Base-by-base conservation (phyloP, 2,888 invertebrate genomes). In the Hypolimnas misippus region DNA sequence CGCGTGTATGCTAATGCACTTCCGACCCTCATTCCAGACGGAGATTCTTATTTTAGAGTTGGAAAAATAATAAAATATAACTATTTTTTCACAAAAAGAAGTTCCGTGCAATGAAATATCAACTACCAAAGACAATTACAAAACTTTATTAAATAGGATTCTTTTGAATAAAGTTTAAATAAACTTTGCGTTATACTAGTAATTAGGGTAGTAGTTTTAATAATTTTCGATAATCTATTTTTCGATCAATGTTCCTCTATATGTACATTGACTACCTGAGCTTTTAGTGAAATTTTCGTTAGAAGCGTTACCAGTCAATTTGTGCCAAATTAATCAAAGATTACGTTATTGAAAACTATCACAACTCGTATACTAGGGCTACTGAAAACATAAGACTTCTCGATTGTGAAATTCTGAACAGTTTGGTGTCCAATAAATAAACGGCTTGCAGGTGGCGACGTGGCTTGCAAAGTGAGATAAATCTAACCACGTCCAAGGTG, bases 1-100 rank as follows among this genome's bases (percentile, higher is more conserved):
- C 72, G 78, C 77, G 81, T 74, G 75, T 81, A 86, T 87, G 86
- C 78, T 83, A 87, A 86, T 87, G 75, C 71, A 70, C 71, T 75
- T 79, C 81, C 81, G 78, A 73, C 75, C 70, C 75, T 73, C 77
- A 75, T 79, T 82, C 81, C 60, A 59, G 62, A 53, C 62, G 38
- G 25, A 31, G 40, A 17, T 31, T 29, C n/a, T 31, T 40, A 57
- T 57, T 21, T 51, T 57, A 14, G 52, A 14, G 31, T 19, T 12
- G 21, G 4, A 14, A 57, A 21, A 52, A 35, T 46, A 17, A 33
- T n/a, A 25, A 46, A 35, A 54, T 2, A 3, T 21, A 4, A 44
- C n/a, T 12, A 6, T 14, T 14, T 6, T 40, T 40, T 40, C 16
- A 6, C 16, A 14, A 40, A 40, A 7, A 40, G 7, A 7, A 40